A percentile compares a stretch with the other conserved stretches of the same genome.
These are phyloP conservation scores for Trilocha varians DNA, from an alignment of 2,888 invertebrate species.

Conservation along the genomic window DNA sequence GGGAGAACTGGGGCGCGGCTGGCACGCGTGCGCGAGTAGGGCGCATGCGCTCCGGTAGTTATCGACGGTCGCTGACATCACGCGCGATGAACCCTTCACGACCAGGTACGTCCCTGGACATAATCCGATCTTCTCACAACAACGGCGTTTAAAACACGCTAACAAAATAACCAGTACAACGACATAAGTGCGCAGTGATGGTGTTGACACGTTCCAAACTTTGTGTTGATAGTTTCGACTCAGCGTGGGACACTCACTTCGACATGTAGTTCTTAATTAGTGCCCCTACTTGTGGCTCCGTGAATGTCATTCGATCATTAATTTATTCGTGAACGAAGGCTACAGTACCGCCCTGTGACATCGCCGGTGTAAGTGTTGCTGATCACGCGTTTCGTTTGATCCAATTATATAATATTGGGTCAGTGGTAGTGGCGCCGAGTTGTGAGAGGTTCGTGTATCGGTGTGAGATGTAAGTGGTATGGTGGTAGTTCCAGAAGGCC, in stretches of 20 bases:
- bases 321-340: background rate
- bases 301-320: background rate
- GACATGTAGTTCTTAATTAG: background rate
- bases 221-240: background rate
- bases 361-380: background rate
- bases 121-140: no score
- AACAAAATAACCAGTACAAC: no score
- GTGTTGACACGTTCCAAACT: background rate
- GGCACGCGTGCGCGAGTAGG: conserved; percentile 10
- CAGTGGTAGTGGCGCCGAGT: background rate
- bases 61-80: conserved; percentile 18
- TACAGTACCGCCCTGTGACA: background rate
- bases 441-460: background rate
- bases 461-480: conserved; percentile 3
- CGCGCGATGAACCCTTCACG: conserved; percentile 19
- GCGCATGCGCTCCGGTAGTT: conserved; percentile 22
- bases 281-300: background rate
- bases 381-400: conserved; percentile 1
- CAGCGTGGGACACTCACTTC: background rate
- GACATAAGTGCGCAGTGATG: no score
- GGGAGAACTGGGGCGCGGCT: conserved; percentile 7
- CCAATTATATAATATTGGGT: background rate
- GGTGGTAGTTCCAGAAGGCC: conserved; percentile 4
- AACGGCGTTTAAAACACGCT: no score
- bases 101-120: conserved; percentile 12